Evolutionary conservation across 2,797 vertebrate genomes (phyloP).

Genomic region (Lagorchestes hirsutus): DNA sequence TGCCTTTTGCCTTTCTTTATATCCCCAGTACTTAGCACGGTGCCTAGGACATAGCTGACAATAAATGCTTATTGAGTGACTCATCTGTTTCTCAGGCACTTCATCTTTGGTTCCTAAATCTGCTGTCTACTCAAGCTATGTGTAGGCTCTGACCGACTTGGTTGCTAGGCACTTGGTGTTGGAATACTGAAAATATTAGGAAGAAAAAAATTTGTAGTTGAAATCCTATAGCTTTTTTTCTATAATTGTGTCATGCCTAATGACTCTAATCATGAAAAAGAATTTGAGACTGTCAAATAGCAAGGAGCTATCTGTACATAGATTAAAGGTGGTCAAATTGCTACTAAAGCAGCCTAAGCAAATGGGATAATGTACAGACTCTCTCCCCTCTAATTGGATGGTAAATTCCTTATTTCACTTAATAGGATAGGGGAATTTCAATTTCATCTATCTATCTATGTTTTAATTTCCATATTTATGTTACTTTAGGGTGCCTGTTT

Average conservation of each 20-base stretch:
- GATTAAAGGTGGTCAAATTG: not conserved
- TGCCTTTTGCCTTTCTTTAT: not conserved
- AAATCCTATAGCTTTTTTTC: constrained; percentile 22
- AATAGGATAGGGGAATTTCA: constrained; percentile 55
- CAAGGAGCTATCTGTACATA: not conserved
- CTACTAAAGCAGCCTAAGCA: not conserved
- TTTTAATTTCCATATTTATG: constrained; percentile 55
- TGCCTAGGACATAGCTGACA: not conserved
- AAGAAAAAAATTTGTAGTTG: not conserved
- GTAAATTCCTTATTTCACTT: constrained; percentile 52
- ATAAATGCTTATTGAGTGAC: not conserved
- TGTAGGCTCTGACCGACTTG: not conserved
- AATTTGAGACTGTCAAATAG: not conserved
- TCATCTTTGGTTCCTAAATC: not conserved
- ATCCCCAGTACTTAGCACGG: not conserved
- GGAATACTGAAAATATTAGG: not conserved
- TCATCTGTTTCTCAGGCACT: not conserved
- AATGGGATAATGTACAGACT: not conserved
- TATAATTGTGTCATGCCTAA: constrained; percentile 6
- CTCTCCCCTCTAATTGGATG: constrained; percentile 14
- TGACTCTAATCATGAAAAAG: not conserved
- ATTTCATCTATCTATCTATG: constrained; percentile 16
- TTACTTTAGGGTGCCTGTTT: constrained; percentile 43
- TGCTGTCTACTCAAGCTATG: not conserved
- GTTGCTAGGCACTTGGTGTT: not conserved